These are phyloP conservation scores for Toxotes jaculatrix DNA, from an alignment of 2,113 vertebrate genomes.

Conservation along the genomic window DNA sequence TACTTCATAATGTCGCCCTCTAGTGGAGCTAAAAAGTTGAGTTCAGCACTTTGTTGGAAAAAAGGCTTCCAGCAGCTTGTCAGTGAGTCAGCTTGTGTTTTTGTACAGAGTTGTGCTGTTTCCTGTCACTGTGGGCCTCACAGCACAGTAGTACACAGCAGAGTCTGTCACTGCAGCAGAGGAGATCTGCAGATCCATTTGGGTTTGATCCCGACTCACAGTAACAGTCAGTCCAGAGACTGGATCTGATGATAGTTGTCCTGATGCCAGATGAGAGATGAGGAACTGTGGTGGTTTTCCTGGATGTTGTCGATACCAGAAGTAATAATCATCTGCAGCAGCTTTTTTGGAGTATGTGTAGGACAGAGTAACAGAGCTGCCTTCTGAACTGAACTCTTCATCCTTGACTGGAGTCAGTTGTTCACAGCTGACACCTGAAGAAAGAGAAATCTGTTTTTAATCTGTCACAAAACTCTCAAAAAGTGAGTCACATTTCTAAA, in stretches of 20 bases:
- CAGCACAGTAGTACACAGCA: too few relatives aligned
- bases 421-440: conserved; percentile 40
- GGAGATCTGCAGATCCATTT: too few relatives aligned
- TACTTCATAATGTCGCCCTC: conserved; percentile 22
- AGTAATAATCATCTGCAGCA: conserved; percentile 20
- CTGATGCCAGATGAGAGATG: neutral
- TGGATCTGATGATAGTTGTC: rapidly evolving
- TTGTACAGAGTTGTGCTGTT: neutral
- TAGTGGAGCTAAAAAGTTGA: conserved; percentile 25
- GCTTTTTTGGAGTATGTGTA: neutral
- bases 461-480: too few relatives aligned
- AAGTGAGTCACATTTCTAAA: too few relatives aligned
- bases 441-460: too few relatives aligned
- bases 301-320: conserved; percentile 39
- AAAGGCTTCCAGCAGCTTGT: too few relatives aligned
- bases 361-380: conserved; percentile 10
- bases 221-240: too few relatives aligned
- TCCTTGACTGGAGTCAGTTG: conserved; percentile 24
- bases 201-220: too few relatives aligned
- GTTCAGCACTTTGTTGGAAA: neutral
- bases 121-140: too few relatives aligned
- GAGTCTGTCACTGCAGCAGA: too few relatives aligned
- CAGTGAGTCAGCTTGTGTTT: neutral
- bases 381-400: neutral
- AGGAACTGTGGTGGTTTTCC: conserved; percentile 26